A percentile compares a stretch with the other conserved stretches of the same genome.
Evolutionary conservation across 2,113 vertebrate genomes (phyloP).

Genomic region (Indicator maculatus): DNA sequence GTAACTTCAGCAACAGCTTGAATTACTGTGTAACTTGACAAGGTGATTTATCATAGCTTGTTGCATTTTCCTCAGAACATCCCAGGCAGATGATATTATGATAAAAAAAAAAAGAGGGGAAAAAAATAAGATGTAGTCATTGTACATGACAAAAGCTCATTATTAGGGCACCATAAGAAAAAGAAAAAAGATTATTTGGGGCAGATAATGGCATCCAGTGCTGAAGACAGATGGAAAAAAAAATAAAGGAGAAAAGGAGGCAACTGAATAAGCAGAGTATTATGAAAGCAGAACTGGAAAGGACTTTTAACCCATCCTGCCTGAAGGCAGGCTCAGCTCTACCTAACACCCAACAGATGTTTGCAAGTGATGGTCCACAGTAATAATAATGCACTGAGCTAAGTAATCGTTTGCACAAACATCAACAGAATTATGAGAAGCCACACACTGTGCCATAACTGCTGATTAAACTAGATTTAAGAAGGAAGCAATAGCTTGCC

Average conservation of each 20-base stretch:
- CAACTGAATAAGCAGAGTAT: neutral
- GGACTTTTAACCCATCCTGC: neutral
- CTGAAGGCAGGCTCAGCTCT: neutral
- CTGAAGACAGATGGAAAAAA: neutral
- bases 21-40: conserved; percentile 52
- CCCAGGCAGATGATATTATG: conserved; percentile 55
- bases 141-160: conserved; percentile 48
- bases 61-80: conserved; percentile 53
- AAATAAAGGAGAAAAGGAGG: neutral
- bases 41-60: conserved; percentile 66
- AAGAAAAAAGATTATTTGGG: neutral
- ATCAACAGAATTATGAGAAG: conserved; percentile 16
- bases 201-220: conserved; percentile 10
- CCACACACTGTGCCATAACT: conserved; percentile 45
- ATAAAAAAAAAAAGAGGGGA: neutral
- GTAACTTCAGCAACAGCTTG: conserved; percentile 59
- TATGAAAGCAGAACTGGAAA: neutral
- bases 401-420: conserved; percentile 12
- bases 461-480: conserved; percentile 55
- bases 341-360: neutral
- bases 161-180: conserved; percentile 19
- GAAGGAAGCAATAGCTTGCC: conserved; percentile 22
- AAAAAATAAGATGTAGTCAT: neutral
- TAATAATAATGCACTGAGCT: neutral
- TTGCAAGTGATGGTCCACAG: neutral